A percentile compares a stretch with the other conserved stretches of the same genome.
Evolutionary conservation across 2,113 vertebrate genomes (phyloP).

Genomic region (Ceyx margarethae): DNA sequence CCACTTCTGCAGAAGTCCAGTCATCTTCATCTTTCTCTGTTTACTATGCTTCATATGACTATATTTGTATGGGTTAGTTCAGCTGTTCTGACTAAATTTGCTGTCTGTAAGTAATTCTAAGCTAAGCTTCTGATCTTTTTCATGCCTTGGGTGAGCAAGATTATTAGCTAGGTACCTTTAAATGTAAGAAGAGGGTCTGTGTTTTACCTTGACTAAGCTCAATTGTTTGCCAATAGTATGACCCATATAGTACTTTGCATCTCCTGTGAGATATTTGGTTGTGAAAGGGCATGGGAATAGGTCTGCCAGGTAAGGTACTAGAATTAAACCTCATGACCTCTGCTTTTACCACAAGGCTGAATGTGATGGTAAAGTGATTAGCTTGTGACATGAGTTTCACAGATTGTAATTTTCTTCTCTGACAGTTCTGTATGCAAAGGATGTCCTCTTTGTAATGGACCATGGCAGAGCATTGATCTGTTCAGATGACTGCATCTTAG

Average conservation of each 20-base stretch:
- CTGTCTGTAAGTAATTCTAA: background rate
- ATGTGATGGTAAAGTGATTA: background rate
- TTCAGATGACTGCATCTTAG: background rate
- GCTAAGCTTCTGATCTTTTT: background rate
- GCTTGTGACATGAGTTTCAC: background rate
- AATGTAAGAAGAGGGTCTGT: background rate
- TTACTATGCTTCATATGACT: background rate
- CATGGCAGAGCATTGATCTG: background rate
- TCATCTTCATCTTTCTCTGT: background rate
- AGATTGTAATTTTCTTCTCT: background rate
- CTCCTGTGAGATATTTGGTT: background rate
- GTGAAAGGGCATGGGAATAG: background rate
- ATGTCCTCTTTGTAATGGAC: background rate
- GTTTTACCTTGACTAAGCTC: background rate
- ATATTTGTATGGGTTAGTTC: background rate
- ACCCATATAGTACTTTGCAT: accelerated
- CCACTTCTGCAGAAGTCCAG: background rate
- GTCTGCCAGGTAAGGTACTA: background rate
- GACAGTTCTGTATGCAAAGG: background rate
- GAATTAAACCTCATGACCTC: background rate
- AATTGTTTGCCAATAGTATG: background rate
- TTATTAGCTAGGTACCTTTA: background rate
- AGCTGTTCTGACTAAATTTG: background rate
- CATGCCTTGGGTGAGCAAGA: background rate
- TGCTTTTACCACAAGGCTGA: background rate